Base-by-base conservation (phyloP, 2,113 vertebrate species). In the Rhinolophus sinicus region DNA sequence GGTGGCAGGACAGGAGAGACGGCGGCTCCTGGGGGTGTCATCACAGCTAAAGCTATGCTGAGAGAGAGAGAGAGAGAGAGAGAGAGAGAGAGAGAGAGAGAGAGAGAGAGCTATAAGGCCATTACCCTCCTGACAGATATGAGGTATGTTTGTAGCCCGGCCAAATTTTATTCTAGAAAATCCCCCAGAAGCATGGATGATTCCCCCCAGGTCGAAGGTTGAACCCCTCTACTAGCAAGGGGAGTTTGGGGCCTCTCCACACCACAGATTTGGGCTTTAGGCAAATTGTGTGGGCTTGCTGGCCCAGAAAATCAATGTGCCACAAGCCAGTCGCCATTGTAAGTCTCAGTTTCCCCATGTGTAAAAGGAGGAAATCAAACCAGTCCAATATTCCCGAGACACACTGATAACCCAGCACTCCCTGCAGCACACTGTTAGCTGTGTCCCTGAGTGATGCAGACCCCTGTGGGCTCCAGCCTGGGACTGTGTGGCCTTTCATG, bases 401-500 rank as follows among this genome's bases (percentile, higher is more conserved):
- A 18, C 3, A 8, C 38, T 0, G 0, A 22, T 11, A n/a, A 26
- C 28, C 38, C 21, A 24, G 67, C 50, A 15, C 24, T 19, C 22
- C 2, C 22, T 1, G 24, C 22, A 1, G 52, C 33, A n/a, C 3
- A 0, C 56, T 6, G 5, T 16, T 15, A 0, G 14, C 24, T 4
- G 35, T n/a, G 60, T 3, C 47, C 33, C 11, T 4, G 50, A 35
- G 21, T 5, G 3, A 1, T 0, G 22, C 67, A 12, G 1, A 6
- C 0, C 0, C 35, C 40, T 1, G 1, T 28, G 38, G 22, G 28
- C n/a, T 26, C 67, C 18, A 1, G 19, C 24, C 0, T 10, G 50
- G 62, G 8, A 5, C 78, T 6, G 47, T 10, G 12, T 15, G 50
- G 52, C 21, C 6, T 15, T 10, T 26, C 7, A 0, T 0, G 14